A percentile compares a stretch with the other conserved stretches of the same genome.
phyloP scores from a whole-genome alignment of 2,113 vertebrate genomes.

The Tyrannus savana region DNA sequence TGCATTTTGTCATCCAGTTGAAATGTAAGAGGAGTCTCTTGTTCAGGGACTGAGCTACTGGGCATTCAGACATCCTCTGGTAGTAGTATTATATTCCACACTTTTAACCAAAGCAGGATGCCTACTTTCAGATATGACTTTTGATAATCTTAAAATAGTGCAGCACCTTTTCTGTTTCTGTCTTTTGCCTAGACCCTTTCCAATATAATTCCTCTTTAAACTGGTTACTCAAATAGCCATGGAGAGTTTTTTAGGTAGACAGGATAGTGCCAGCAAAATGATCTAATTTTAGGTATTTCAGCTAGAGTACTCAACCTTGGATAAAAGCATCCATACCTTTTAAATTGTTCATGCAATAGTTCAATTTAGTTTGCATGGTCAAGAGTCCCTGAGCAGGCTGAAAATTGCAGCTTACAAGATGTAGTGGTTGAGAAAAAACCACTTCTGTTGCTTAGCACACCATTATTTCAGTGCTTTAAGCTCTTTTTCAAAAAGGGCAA shows the following conservation, averaged over 20 bases:
- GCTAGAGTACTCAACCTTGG: neutral
- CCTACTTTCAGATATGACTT: neutral
- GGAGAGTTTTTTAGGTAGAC: neutral
- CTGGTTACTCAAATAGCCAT: neutral
- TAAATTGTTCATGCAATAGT: neutral
- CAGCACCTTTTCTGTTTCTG: neutral
- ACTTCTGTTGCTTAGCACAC: neutral
- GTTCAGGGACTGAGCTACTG: accelerated
- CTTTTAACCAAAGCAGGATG: neutral
- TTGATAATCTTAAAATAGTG: neutral
- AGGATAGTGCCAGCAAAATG: neutral
- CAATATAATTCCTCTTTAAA: neutral
- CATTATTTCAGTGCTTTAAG: neutral
- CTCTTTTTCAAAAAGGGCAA: neutral
- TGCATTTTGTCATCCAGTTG: neutral
- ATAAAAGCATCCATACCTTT: neutral
- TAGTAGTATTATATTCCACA: neutral
- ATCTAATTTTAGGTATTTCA: neutral
- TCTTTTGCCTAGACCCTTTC: neutral
- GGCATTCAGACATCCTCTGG: neutral
- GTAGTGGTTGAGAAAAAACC: neutral
- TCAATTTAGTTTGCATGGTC: neutral
- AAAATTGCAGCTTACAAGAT: neutral
- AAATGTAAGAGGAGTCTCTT: neutral
- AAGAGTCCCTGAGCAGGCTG: neutral